These are phyloP conservation scores for Sialia sialis DNA, from an alignment of 2,113 vertebrate species.

Conservation along the genomic window DNA sequence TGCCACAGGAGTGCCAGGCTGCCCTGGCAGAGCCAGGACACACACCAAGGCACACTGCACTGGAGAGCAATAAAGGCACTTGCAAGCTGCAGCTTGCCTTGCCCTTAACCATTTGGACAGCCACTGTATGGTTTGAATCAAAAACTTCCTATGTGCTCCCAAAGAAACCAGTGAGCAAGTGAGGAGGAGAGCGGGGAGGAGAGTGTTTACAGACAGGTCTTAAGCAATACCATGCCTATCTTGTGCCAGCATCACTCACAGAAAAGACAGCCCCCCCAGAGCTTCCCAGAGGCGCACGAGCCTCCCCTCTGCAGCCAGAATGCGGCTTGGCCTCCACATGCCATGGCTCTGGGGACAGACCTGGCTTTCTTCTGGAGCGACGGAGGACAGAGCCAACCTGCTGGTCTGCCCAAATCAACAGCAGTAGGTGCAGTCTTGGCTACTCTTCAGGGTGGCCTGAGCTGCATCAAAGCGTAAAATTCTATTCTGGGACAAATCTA, in stretches of 20 bases:
- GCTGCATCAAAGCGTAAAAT: neutral
- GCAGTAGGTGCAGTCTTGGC: fast-evolving
- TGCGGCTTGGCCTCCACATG: neutral
- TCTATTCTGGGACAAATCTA: neutral
- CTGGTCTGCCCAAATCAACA: fast-evolving
- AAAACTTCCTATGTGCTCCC: constrained; percentile 42
- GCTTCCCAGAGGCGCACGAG: neutral
- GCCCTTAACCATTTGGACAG: constrained; percentile 26
- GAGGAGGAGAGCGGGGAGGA: neutral
- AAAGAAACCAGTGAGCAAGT: neutral
- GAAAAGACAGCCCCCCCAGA: neutral
- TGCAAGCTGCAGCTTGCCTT: neutral
- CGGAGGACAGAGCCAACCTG: fast-evolving
- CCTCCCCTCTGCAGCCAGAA: neutral
- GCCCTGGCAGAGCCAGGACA: neutral
- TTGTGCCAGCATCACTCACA: neutral
- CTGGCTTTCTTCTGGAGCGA: neutral
- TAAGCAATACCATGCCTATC: neutral
- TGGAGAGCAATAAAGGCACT: neutral
- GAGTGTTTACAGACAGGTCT: neutral
- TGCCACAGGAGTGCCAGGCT: neutral
- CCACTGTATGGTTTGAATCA: neutral
- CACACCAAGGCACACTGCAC: neutral
- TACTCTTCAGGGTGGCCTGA: neutral
- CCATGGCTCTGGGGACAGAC: neutral